Conservation (phyloP, 2,797 vertebrate genomes). For the Brotula barbata region DNA sequence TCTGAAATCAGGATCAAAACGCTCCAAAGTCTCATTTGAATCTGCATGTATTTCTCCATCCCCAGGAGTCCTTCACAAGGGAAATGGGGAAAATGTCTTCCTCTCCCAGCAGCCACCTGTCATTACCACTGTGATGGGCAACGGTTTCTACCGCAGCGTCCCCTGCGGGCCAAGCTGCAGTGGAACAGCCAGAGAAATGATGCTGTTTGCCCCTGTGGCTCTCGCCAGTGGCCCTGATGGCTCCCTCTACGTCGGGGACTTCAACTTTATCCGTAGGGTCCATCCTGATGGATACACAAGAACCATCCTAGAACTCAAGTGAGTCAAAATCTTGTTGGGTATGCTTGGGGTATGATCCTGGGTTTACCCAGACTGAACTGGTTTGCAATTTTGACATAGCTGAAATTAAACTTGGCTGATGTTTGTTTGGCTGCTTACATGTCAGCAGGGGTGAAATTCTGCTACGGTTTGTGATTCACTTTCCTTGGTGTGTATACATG, state of each 20-base stretch:
- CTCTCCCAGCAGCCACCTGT: slow-evolving; percentile 95
- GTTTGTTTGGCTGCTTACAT: too few species aligned
- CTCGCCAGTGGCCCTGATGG: slow-evolving; percentile 92
- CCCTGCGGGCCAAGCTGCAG: slow-evolving; percentile 91
- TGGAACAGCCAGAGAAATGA: slow-evolving; percentile 86
- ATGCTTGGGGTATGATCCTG: not conserved
- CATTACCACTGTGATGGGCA: slow-evolving; percentile 93
- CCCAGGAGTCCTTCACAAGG: slow-evolving; percentile 94
- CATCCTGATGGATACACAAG: slow-evolving; percentile 90
- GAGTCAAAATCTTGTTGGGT: slow-evolving; percentile 19
- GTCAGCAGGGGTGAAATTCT: too few species aligned
- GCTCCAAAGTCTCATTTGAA: not conserved
- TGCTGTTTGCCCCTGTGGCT: slow-evolving; percentile 94
- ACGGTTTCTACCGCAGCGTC: slow-evolving; percentile 91
- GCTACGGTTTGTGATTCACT: too few species aligned
- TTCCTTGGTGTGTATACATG: too few species aligned
- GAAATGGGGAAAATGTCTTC: slow-evolving; percentile 95
- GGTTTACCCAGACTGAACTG: too few species aligned
- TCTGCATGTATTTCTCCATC: slow-evolving; percentile 17
- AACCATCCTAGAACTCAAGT: slow-evolving; percentile 95
- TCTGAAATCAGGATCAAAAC: too few species aligned
- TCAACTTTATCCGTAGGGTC: slow-evolving; percentile 93
- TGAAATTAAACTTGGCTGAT: too few species aligned
- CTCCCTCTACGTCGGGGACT: slow-evolving; percentile 94
- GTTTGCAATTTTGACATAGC: too few species aligned